phyloP scores from a whole-genome alignment of 2,113 vertebrate genomes.

The Macaca mulatta region DNA sequence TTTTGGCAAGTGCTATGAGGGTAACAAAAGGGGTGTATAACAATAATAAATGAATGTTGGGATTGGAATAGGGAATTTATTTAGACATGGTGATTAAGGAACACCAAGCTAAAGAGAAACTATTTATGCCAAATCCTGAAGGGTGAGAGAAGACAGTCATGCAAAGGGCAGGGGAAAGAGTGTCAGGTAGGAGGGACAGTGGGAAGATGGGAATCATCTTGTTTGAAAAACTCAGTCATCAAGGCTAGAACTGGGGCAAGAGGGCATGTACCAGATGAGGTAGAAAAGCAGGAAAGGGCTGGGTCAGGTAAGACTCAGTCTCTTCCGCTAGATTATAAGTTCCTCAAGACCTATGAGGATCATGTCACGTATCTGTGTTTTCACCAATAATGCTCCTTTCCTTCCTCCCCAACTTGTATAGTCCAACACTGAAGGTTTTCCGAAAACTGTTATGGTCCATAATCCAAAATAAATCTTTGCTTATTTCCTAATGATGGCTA shows the following conservation, averaged over 20 bases:
- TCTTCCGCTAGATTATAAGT: neutral
- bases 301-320: neutral
- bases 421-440: neutral
- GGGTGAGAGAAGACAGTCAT: neutral
- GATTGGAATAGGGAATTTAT: neutral
- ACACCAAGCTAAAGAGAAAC: neutral
- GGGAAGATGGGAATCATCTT: neutral
- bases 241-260: neutral
- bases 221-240: neutral
- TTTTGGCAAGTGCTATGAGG: neutral
- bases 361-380: neutral
- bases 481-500: neutral
- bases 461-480: neutral
- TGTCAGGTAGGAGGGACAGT: neutral
- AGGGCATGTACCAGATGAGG: rapidly evolving
- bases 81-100: neutral
- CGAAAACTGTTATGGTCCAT: neutral
- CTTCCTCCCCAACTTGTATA: neutral
- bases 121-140: neutral
- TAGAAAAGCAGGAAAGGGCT: neutral
- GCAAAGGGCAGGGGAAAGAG: neutral
- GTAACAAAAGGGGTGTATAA: neutral
- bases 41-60: neutral
- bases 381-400: neutral
- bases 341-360: neutral